Evolutionary conservation across 92 coral and sea anemone genomes (phyloP).

Genomic region (Palythoa grandiflora): DNA sequence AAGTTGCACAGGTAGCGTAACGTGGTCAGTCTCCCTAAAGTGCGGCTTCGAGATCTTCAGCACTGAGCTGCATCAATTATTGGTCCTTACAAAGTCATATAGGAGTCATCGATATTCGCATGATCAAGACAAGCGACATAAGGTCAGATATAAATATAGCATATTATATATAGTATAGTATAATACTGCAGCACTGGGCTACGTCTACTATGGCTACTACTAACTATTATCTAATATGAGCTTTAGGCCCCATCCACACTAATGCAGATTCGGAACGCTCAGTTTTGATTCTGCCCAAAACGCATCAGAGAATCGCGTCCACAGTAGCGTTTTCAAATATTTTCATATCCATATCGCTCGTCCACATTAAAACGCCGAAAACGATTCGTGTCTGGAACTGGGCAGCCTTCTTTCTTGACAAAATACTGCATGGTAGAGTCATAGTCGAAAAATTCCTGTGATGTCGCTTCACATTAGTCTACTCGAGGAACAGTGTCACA

Average conservation of each 20-base stretch:
- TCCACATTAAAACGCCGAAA: constrained; percentile 26
- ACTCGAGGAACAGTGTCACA: constrained; percentile 25
- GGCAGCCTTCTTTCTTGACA: not conserved
- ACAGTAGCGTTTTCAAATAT: constrained; percentile 1
- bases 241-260: constrained; percentile 19
- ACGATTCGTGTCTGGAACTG: constrained; percentile 22
- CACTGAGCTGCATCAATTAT: too few species aligned
- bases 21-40: too few species aligned
- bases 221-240: not conserved
- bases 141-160: too few species aligned
- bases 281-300: constrained; percentile 23
- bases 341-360: constrained; percentile 18
- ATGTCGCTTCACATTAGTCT: constrained; percentile 24
- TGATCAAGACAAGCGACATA: too few species aligned
- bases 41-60: too few species aligned
- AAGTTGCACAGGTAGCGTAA: too few species aligned
- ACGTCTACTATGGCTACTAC: not conserved
- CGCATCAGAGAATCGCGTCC: not conserved
- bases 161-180: not conserved
- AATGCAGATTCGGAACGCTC: constrained; percentile 28
- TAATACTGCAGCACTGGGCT: not conserved
- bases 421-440: constrained; percentile 9
- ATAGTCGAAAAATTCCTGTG: not conserved
- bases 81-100: too few species aligned
- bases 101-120: too few species aligned